Evolutionary conservation across 2,888 invertebrate genomes (phyloP).

Genomic region (Trichopria drosophilae): DNA sequence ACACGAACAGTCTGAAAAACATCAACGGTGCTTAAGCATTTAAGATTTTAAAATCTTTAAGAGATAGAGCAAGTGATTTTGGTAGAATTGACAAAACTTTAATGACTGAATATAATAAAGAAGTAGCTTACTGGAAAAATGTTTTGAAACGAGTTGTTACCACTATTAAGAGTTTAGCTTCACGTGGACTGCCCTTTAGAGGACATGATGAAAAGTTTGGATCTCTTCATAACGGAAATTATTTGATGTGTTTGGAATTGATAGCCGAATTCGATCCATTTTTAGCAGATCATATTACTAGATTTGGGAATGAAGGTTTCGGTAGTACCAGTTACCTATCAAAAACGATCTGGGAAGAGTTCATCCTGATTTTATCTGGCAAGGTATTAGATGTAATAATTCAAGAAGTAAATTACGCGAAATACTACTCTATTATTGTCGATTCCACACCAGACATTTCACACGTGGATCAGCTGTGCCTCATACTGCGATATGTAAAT

Average conservation of each 20-base stretch:
- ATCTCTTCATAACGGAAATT: constrained; percentile 44
- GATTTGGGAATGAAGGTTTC: constrained; percentile 41
- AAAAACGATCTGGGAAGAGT: constrained; percentile 44
- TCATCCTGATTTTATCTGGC: constrained; percentile 42
- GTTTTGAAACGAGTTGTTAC: constrained; percentile 40
- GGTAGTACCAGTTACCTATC: constrained; percentile 42
- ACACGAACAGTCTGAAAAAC: no score
- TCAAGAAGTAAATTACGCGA: constrained; percentile 28
- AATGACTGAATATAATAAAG: no score
- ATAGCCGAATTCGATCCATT: constrained; percentile 45
- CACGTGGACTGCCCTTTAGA: constrained; percentile 41
- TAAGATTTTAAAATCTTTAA: no score
- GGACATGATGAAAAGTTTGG: constrained; percentile 41
- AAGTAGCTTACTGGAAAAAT: constrained; percentile 40
- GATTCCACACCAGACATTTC: constrained; percentile 40
- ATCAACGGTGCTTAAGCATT: no score
- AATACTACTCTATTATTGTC: constrained; percentile 38
- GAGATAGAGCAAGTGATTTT: no score
- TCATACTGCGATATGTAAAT: constrained; percentile 37
- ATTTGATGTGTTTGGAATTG: constrained; percentile 42
- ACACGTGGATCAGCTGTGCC: constrained; percentile 39
- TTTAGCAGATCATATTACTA: constrained; percentile 39
- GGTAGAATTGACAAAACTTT: constrained; percentile 30
- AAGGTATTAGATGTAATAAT: constrained; percentile 36
- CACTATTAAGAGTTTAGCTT: constrained; percentile 37